Percentiles rank a stretch among this genome's conserved stretches.
phyloP scores from a whole-genome alignment of 1,140 invertebrate genomes.

The Anoplolepis gracilipes region DNA sequence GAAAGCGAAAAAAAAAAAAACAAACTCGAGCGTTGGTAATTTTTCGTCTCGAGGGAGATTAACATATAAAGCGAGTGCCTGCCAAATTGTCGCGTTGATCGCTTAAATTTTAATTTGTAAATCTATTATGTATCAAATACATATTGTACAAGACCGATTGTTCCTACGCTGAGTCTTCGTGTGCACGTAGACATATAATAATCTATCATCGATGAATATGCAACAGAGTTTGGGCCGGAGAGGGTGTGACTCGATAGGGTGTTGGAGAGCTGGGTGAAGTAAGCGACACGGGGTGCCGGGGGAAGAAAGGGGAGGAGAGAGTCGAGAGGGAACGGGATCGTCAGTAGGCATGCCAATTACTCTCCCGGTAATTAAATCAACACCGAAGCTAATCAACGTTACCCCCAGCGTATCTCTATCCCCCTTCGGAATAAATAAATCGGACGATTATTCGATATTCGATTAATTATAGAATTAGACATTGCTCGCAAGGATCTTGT shows the following conservation, averaged over 20 bases:
- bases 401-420: constrained; percentile 47
- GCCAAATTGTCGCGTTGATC: not conserved
- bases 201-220: constrained; percentile 81
- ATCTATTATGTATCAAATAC: not conserved
- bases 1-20: not conserved
- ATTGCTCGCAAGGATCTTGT: constrained; percentile 24
- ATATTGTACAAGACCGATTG: constrained; percentile 33
- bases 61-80: constrained; percentile 3
- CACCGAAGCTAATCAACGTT: constrained; percentile 81
- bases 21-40: constrained; percentile 4
- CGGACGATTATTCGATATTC: constrained; percentile 64
- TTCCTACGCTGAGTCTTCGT: constrained; percentile 43
- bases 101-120: constrained; percentile 4
- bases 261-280: constrained; percentile 67
- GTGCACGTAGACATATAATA: constrained; percentile 75
- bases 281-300: constrained; percentile 64
- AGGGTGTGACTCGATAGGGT: constrained; percentile 62
- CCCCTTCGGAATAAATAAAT: constrained; percentile 77
- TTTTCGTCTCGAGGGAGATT: constrained; percentile 23
- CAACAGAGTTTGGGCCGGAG: constrained; percentile 70
- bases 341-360: constrained; percentile 81
- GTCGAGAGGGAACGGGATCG: constrained; percentile 63
- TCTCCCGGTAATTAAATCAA: constrained; percentile 83
- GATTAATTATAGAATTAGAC: constrained; percentile 60
- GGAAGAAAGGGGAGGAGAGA: constrained; percentile 25